A percentile compares a stretch with the other conserved stretches of the same genome.
Evolutionary conservation across 2,797 vertebrate genomes (phyloP).

Genomic region (Pseudopleuronectes americanus): DNA sequence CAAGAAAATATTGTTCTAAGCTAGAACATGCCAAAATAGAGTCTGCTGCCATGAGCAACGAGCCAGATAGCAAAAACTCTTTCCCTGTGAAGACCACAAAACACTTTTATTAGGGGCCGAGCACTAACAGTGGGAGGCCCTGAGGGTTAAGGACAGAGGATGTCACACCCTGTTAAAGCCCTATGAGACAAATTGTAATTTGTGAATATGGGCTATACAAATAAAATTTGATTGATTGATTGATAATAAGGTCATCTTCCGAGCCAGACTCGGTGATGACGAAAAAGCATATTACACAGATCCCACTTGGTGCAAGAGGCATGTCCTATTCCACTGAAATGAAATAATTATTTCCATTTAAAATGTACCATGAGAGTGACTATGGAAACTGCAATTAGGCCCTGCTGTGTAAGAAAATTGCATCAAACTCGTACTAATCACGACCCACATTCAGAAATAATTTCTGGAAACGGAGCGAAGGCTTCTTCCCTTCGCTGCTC

Average conservation of each 20-base stretch:
- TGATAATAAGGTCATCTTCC: constrained; percentile 34
- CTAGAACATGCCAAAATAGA: no score
- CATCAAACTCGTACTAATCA: constrained; percentile 29
- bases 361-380: constrained; percentile 7
- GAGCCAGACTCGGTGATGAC: constrained; percentile 20
- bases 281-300: constrained; percentile 32
- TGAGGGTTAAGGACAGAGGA: no score
- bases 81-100: no score
- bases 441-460: constrained; percentile 43
- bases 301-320: constrained; percentile 17
- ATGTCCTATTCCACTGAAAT: constrained; percentile 22
- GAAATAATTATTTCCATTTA: constrained; percentile 9
- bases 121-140: no score
- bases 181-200: no score
- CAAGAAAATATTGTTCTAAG: no score
- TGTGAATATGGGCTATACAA: no score
- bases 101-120: no score
- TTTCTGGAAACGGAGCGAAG: not conserved
- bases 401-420: constrained; percentile 29
- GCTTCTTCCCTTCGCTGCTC: constrained; percentile 2
- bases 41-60: no score
- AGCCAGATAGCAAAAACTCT: no score
- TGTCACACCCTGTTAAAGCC: no score
- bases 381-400: constrained; percentile 35
- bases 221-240: no score